Base-by-base conservation (phyloP, 2,888 invertebrate genomes). In the Euspilapteryx auroguttella region DNA sequence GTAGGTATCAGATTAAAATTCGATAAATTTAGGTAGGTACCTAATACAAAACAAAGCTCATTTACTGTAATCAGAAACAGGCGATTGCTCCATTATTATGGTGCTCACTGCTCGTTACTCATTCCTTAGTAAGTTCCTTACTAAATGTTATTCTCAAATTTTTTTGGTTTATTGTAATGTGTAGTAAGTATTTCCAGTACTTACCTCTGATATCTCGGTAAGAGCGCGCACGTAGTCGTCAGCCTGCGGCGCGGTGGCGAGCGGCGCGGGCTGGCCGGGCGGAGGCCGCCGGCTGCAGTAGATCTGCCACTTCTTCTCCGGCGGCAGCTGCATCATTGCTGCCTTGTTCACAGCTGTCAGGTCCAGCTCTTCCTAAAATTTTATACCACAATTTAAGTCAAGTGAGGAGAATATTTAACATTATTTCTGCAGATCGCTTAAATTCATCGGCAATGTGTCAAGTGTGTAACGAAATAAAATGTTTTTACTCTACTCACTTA, bases 231-330 rank as follows among this genome's bases (percentile, higher is more conserved):
- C 89, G 62, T 96, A 96, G 49, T 93, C 90, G 58, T 94, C 94
- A 3, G 94, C 93, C 38, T 88, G 85, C 10, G 88, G 90, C 4
- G 88, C 84, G 1, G 83, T 82, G 32, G 83, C 80, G 2, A 68
- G 46, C 0, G 63, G 63, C 25, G 55, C 52, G 9, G 58, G 49
- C 33, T 63, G 62, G 0, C 76, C 76, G 2, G 69, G 69, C 11
- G 75, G 76, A 8, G 87, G 87, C 31, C 85, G 83, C 38, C 92
- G 80, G 46, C 94, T 94, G 75, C 94, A 94, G 69, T 95, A 96
- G 44, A 96, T 94, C 77, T 96, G 96, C 94, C 95, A 96, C 71
- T 96, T 96, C 71, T 96, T 96, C 50, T 94, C 92, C 0, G 92
- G 86, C 2, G 95, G 93, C 34, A 96, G 78, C 48, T 88, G 91